A percentile compares a stretch with the other conserved stretches of the same genome.
Conservation (phyloP, 1,140 invertebrate genomes). For the Lucilia cuprina region DNA sequence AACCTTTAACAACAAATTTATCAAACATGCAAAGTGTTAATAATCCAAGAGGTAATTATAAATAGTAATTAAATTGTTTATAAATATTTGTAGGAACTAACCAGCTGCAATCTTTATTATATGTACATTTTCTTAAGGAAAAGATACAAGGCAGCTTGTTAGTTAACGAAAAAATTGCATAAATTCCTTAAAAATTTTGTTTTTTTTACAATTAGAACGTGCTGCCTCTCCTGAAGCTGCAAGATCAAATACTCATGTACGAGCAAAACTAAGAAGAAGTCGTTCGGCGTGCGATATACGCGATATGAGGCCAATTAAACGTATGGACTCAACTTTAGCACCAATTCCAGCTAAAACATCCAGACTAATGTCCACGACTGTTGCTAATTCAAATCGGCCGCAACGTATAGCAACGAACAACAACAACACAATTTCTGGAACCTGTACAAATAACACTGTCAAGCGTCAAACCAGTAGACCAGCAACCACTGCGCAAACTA, state of each 20-base stretch:
- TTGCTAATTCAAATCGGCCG: neutral
- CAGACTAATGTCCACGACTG: slow-evolving; percentile 35
- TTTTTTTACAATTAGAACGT: slow-evolving; percentile 40
- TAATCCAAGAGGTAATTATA: slow-evolving; percentile 37
- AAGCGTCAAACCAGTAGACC: neutral
- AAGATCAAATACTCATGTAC: slow-evolving; percentile 1
- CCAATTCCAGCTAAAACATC: slow-evolving; percentile 50
- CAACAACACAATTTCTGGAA: neutral
- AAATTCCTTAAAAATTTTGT: neutral
- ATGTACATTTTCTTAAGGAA: too few relatives aligned
- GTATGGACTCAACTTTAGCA: slow-evolving; percentile 43
- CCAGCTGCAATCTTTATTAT: too few relatives aligned
- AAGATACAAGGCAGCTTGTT: too few relatives aligned
- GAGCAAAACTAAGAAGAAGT: slow-evolving; percentile 52
- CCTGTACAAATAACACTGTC: neutral
- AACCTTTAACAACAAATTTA: slow-evolving; percentile 48
- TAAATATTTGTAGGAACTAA: too few relatives aligned
- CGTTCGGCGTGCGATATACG: slow-evolving; percentile 54
- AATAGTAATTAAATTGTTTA: too few relatives aligned
- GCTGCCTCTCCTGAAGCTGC: slow-evolving; percentile 50
- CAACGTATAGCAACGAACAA: neutral
- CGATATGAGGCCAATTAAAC: slow-evolving; percentile 44
- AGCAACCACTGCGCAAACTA: slow-evolving; percentile 28
- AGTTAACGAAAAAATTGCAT: too few relatives aligned
- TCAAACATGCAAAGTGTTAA: slow-evolving; percentile 45